Evolutionary conservation across 2,888 invertebrate species (phyloP).

Genomic region (Tipula lateralis): DNA sequence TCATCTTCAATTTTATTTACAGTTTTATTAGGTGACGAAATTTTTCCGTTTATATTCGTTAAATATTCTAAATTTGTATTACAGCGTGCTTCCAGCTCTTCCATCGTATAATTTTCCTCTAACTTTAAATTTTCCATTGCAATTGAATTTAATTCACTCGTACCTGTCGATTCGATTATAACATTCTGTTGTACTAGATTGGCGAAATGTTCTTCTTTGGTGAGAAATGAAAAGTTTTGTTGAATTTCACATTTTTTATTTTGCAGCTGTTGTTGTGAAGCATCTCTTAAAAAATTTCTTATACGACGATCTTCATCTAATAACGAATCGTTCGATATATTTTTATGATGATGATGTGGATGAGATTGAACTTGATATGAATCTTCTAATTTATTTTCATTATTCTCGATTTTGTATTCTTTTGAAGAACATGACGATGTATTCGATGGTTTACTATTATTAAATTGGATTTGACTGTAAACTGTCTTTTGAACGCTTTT

Average conservation of each 20-base stretch:
- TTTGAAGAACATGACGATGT: background rate
- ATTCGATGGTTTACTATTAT: background rate
- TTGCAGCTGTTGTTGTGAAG: constrained; percentile 46
- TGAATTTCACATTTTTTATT: constrained; percentile 48
- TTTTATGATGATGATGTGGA: background rate
- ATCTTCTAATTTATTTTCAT: background rate
- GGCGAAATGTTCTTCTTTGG: constrained; percentile 50
- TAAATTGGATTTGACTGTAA: constrained; percentile 12
- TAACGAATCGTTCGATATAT: background rate
- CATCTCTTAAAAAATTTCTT: constrained; percentile 49
- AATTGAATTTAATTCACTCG: constrained; percentile 3
- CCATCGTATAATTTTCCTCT: constrained; percentile 30
- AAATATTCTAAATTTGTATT: constrained; percentile 44
- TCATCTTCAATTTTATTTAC: constrained; percentile 39
- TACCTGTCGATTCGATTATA: constrained; percentile 32
- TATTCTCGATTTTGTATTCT: constrained; percentile 26
- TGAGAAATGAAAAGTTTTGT: constrained; percentile 48
- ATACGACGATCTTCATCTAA: constrained; percentile 46
- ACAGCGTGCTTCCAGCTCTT: background rate
- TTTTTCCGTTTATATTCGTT: constrained; percentile 43
- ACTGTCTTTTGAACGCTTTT: constrained; percentile 33
- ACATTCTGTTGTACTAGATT: constrained; percentile 50
- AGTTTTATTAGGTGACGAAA: constrained; percentile 47
- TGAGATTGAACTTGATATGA: background rate
- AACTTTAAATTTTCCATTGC: constrained; percentile 30